A percentile compares a stretch with the other conserved stretches of the same genome.
phyloP scores from a whole-genome alignment of 2,113 vertebrate genomes.

The Salminus brasiliensis region DNA sequence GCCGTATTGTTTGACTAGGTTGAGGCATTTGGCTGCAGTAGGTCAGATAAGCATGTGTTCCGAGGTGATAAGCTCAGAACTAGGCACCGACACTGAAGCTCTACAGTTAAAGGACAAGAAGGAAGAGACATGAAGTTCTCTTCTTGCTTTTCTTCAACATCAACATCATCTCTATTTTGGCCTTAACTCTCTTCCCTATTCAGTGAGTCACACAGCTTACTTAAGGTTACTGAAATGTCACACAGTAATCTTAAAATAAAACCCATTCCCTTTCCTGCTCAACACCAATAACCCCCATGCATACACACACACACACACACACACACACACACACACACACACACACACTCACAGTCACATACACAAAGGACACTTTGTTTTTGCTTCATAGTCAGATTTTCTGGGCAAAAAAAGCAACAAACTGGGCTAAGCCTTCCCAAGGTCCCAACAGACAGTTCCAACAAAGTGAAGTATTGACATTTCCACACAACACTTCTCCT shows the following conservation, averaged over 20 bases:
- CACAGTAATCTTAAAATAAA: constrained; percentile 53
- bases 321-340: neutral
- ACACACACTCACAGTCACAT: neutral
- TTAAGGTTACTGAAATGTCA: constrained; percentile 44
- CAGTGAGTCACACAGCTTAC: constrained; percentile 5
- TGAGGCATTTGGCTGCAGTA: neutral
- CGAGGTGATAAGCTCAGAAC: constrained; percentile 22
- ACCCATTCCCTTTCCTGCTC: constrained; percentile 1
- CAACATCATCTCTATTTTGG: neutral
- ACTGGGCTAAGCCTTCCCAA: neutral
- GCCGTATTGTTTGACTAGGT: neutral
- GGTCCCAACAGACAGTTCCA: neutral
- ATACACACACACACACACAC: neutral
- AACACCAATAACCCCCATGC: neutral
- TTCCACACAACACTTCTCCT: neutral
- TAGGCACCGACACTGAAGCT: neutral
- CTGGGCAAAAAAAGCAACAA: neutral
- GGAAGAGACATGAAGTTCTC: neutral
- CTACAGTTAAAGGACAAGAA: neutral
- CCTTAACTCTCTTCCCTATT: neutral
- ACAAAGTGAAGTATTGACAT: neutral
- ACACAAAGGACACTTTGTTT: constrained; percentile 6
- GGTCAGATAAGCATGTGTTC: constrained; percentile 28
- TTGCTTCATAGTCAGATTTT: neutral
- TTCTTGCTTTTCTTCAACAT: neutral